phyloP scores from a whole-genome alignment of 2,113 vertebrate species.

The Rhodinocichla rosea region DNA sequence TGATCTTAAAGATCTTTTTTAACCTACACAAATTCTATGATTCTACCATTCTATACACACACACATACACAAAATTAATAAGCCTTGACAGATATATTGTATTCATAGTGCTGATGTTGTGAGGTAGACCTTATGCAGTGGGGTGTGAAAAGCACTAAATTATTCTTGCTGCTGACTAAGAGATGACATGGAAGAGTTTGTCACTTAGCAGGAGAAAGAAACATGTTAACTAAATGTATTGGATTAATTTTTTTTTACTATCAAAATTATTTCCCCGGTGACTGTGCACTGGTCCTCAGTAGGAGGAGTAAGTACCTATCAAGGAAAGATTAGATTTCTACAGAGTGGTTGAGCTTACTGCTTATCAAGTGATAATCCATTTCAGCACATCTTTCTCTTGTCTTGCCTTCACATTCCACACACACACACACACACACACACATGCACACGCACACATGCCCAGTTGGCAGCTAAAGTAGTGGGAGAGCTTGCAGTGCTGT shows the following conservation, averaged over 20 bases:
- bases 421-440: background rate
- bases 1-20: background rate
- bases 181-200: background rate
- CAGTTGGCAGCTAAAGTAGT: background rate
- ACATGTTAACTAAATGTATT: background rate
- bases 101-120: constrained; percentile 62
- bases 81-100: constrained; percentile 57
- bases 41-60: background rate
- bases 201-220: background rate
- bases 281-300: background rate
- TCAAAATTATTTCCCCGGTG: background rate
- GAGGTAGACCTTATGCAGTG: background rate
- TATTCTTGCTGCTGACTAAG: constrained; percentile 18
- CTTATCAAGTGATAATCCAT: background rate
- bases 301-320: background rate
- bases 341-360: background rate
- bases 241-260: background rate
- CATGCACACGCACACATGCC: background rate
- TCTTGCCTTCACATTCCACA: background rate
- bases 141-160: background rate
- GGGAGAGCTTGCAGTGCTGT: background rate
- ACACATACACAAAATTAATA: constrained; percentile 41
- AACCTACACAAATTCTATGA: background rate
- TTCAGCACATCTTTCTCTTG: background rate
- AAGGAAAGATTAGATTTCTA: background rate